Evolutionary conservation across 2,888 invertebrate species (phyloP).

Genomic region (Ectemnius continuus): DNA sequence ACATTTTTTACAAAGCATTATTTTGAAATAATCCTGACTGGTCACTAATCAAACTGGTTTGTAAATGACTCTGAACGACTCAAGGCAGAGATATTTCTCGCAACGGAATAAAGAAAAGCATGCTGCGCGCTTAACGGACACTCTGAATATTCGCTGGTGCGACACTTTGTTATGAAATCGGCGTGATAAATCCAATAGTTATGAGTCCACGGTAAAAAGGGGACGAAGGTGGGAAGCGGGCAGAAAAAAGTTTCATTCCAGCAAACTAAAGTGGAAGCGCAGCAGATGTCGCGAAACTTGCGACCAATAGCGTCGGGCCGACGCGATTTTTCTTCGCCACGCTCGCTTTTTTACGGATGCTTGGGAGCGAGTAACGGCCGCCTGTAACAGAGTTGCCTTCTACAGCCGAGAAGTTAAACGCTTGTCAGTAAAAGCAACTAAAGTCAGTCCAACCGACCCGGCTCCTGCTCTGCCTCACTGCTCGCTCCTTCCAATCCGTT

Average conservation of each 20-base stretch:
- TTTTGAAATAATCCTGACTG: no score
- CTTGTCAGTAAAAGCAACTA: conserved; percentile 30
- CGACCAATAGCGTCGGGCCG: background rate
- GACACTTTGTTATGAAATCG: background rate
- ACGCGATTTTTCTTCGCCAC: conserved; percentile 4
- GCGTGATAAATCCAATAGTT: background rate
- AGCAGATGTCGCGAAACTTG: conserved; percentile 8
- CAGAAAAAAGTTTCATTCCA: conserved; percentile 8
- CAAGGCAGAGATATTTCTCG: no score
- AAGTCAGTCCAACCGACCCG: conserved; percentile 45
- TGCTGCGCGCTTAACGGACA: no score
- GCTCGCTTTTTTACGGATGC: conserved; percentile 35
- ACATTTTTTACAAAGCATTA: no score
- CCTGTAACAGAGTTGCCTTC: conserved; percentile 2
- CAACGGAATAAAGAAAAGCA: no score
- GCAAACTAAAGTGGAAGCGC: background rate
- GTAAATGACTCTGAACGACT: no score
- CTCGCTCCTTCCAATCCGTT: no score
- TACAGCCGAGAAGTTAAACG: conserved; percentile 4
- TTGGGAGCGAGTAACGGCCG: conserved; percentile 24
- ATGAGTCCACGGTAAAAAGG: background rate
- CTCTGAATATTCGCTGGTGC: no score
- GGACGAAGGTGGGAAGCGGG: background rate
- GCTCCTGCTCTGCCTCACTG: conserved; percentile 12
- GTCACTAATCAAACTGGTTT: no score